Evolutionary conservation across 2,113 vertebrate genomes (phyloP).

Genomic region (human (Homo sapiens)): DNA sequence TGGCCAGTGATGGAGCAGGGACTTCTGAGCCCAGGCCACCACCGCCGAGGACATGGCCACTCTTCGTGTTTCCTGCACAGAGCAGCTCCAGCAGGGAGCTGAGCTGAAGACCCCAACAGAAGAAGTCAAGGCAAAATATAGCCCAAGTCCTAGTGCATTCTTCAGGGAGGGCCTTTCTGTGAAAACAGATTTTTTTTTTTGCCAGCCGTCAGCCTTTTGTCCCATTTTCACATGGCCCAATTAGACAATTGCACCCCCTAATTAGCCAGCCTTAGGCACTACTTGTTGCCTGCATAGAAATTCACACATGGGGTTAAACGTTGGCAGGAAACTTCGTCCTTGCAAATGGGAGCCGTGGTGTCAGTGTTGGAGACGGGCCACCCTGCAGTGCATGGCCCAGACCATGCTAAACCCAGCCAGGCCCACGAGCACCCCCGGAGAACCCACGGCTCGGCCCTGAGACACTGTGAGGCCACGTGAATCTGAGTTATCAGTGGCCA

Average conservation of each 20-base stretch:
- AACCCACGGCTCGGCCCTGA: fast-evolving
- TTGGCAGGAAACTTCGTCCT: not conserved
- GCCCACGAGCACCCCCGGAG: too few relatives aligned
- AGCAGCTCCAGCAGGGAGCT: not conserved
- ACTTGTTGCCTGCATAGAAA: not conserved
- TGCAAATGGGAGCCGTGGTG: fast-evolving
- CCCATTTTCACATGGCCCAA: not conserved
- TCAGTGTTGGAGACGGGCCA: not conserved
- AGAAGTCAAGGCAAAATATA: not conserved
- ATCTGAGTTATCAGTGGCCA: conserved; percentile 22
- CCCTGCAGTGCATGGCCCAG: not conserved
- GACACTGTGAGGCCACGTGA: not conserved
- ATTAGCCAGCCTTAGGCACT: conserved; percentile 28
- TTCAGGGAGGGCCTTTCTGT: not conserved
- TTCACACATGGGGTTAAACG: not conserved
- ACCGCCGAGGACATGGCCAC: fast-evolving
- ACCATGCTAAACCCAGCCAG: not conserved
- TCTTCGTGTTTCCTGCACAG: not conserved
- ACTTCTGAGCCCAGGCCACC: fast-evolving
- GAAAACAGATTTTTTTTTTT: not conserved
- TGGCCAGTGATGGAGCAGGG: too few relatives aligned
- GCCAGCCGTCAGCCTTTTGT: conserved; percentile 17
- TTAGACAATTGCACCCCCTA: conserved; percentile 29
- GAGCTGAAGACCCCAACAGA: not conserved
- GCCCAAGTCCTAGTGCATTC: not conserved